These are phyloP conservation scores for Metaphire vulgaris DNA, from an alignment of 1,140 invertebrate species.

Conservation along the genomic window DNA sequence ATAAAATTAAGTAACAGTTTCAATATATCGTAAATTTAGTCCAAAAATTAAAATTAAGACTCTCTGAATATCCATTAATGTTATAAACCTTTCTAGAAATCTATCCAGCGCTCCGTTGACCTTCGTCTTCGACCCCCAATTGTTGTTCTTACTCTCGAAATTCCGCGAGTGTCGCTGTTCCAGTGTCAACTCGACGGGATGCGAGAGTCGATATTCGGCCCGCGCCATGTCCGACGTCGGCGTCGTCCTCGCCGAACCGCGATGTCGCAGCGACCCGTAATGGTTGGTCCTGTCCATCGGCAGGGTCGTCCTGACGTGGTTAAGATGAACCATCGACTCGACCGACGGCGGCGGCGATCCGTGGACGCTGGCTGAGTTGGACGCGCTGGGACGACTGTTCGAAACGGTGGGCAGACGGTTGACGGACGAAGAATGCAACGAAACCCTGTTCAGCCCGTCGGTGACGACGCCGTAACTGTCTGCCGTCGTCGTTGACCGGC, in stretches of 20 bases:
- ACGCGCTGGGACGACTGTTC: background rate
- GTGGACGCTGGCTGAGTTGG: background rate
- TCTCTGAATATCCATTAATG: too few species aligned
- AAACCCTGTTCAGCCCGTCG: background rate
- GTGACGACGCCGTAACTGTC: background rate
- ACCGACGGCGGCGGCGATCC: background rate
- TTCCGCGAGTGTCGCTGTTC: background rate
- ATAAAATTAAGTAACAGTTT: too few species aligned
- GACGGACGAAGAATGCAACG: background rate
- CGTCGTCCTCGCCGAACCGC: background rate
- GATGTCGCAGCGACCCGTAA: background rate
- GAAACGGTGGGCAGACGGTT: background rate
- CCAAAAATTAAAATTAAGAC: too few species aligned
- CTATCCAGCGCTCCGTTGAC: background rate
- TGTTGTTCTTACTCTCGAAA: background rate
- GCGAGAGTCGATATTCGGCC: background rate
- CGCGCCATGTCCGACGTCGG: background rate
- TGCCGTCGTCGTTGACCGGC: background rate
- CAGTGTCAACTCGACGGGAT: background rate
- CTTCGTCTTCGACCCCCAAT: background rate
- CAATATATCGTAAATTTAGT: too few species aligned
- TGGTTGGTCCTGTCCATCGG: background rate
- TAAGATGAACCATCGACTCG: background rate
- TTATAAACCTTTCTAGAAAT: background rate
- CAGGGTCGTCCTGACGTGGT: background rate